phyloP scores from a whole-genome alignment of 2,888 invertebrate species.

The Malacosoma neustria region DNA sequence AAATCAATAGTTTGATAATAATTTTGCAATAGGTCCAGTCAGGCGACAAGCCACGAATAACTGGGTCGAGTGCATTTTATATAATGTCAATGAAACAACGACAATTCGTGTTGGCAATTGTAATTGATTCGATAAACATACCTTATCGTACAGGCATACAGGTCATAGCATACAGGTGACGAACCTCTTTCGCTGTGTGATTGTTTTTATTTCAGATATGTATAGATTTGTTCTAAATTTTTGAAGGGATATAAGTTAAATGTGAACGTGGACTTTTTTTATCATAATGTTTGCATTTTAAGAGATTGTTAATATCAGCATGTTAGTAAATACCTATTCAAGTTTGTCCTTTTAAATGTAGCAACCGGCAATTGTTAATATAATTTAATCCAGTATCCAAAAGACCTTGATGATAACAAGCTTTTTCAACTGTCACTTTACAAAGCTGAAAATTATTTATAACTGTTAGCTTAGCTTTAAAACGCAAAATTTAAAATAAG shows the following conservation, averaged over 20 bases:
- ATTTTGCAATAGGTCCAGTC: neutral
- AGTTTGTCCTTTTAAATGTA: slow-evolving; percentile 4
- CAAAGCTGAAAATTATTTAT: neutral
- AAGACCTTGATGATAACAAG: slow-evolving; percentile 8
- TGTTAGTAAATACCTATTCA: neutral
- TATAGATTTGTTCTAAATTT: too few relatives aligned
- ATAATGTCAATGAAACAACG: slow-evolving; percentile 15
- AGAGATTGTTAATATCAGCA: neutral
- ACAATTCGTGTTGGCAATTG: neutral
- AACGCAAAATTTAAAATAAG: too few relatives aligned
- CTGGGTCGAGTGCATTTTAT: slow-evolving; percentile 31
- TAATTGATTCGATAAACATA: neutral
- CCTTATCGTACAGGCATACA: too few relatives aligned
- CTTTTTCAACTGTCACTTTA: slow-evolving; percentile 1
- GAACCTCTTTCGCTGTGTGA: too few relatives aligned
- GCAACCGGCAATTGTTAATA: slow-evolving; percentile 6
- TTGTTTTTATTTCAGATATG: too few relatives aligned
- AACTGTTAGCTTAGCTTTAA: too few relatives aligned
- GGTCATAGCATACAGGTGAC: too few relatives aligned
- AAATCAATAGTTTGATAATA: neutral
- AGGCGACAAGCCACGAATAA: slow-evolving; percentile 6
- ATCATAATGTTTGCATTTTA: too few relatives aligned
- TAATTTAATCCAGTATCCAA: slow-evolving; percentile 4
- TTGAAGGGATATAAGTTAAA: too few relatives aligned
- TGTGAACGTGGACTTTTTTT: too few relatives aligned